Evolutionary conservation across 1,140 invertebrate species (phyloP), one percentile per base, ranked within the genome.

Genomic region (Saxidomus purpurata): DNA sequence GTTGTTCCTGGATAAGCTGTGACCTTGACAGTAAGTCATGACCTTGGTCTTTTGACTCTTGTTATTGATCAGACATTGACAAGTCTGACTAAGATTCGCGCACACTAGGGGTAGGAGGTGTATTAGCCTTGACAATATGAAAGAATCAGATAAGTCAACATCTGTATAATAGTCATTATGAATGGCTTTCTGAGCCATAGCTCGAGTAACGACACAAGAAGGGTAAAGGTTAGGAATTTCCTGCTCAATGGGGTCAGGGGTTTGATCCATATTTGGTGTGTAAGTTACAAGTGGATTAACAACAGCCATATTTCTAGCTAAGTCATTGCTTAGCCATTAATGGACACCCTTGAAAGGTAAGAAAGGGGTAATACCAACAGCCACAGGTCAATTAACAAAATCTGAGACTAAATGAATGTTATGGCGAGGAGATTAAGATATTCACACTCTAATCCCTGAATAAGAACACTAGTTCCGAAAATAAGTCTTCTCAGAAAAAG

Each of bases 371-470:
- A 91, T 63, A 69, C 91, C 89, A 17, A 91, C 69, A 49, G 36
- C 34, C 34, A 87, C 90, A 38, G 59, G 43, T 52, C 89, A 89
- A 69, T 84, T 76, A 59, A 89, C 61, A 19, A 87, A 81, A 47
- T 89, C 59, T 76, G 82, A 86, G 19, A 31, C 55, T 43, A 92
- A 77, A 61, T 74, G 3, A 43, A 92, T 63, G 67, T 76, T 40
- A 83, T 91, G 91, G 1, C 88, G 80, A 61, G 71, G 13, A 76
- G 36, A 76, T 11, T 40, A 76, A 76, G 9, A 55, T 31, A 36
- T 80, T 31, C 77, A 80, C 47, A 80, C 77, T 80, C 17, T n/a
- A 77, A 34, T 22, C 74, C 36, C 17, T 59, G 47, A 80, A 80
- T 80, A 80, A 80, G 43, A 22, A 80, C 77, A 80, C 31, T 80